Percentiles rank a stretch among this genome's conserved stretches.
phyloP scores from a whole-genome alignment of 2,888 invertebrate species.

The Eristalis arbustorum region DNA sequence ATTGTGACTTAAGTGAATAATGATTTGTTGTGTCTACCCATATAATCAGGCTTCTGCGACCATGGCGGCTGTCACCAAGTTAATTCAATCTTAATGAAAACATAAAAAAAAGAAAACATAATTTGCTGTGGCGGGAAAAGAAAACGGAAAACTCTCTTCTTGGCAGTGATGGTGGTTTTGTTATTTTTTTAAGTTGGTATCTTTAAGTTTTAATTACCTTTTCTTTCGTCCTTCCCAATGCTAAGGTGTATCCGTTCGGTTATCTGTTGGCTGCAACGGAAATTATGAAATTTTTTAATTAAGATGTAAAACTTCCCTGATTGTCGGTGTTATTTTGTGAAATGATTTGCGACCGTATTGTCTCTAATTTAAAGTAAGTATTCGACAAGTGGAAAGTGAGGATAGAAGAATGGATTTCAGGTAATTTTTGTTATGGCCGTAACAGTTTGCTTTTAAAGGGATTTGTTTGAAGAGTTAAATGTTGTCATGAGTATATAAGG shows the following conservation, averaged over 20 bases:
- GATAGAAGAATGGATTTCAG: neutral
- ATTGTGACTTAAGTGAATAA: conserved; percentile 36
- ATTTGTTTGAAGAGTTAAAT: too few species aligned
- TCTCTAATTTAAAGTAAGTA: neutral
- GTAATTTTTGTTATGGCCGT: neutral
- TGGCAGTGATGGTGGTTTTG: neutral
- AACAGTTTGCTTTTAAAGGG: neutral
- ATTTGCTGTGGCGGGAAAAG: conserved; percentile 19
- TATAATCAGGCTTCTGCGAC: conserved; percentile 8
- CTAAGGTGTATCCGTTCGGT: neutral
- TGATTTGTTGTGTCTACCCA: conserved; percentile 39
- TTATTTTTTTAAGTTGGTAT: conserved; percentile 5
- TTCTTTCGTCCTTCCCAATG: conserved; percentile 4
- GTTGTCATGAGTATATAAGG: too few species aligned
- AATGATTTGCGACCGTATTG: neutral
- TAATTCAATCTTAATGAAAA: conserved; percentile 38
- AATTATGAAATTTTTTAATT: conserved; percentile 28
- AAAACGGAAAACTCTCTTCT: conserved; percentile 4
- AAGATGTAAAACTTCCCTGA: neutral
- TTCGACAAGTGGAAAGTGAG: neutral
- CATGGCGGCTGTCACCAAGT: conserved; percentile 19
- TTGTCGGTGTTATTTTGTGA: neutral
- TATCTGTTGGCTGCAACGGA: conserved; percentile 22
- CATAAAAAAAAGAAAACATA: conserved; percentile 1
- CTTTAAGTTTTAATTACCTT: conserved; percentile 45